Evolutionary conservation across 1,140 invertebrate species (phyloP), one percentile per base, ranked within the genome.

Genomic region (Temnothorax longispinosus): DNA sequence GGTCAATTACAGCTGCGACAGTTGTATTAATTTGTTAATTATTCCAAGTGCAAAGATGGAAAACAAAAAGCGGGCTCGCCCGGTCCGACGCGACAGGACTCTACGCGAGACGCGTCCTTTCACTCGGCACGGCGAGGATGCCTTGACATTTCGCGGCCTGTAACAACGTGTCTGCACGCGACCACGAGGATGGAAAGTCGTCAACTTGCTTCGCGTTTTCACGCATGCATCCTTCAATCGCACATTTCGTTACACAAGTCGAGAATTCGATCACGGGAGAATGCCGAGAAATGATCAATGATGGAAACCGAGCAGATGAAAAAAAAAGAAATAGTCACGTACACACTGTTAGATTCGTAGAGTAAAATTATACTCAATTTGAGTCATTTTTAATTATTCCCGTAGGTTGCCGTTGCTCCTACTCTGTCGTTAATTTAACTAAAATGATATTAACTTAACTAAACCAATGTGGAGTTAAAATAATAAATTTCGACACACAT

Each of bases 21-120:
- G 35, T 75, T 62, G 75, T 62, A 84, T 84, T 84, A 84, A 84
- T 84, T 84, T 75, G 13, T 84, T 84, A 62, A 62, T 75, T 60
- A 84, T 84, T 84, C 41, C 32, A 4, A 27, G 27, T 18, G 11
- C 32, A n/a, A 44, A 38, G 2, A 72, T 72, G 54, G 54, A 81
- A 81, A 81, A 81, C 64, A 64, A 15, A 47, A 74, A 84, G 54
- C 41, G 32, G 18, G 54, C 18, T 47, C 18, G 21, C 50, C 50
- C 35, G 50, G n/a, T 2, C 13, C 62, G 44, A 38, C 10, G 58
- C 41, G 15, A 11, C 38, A 71, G 65, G 50, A 62, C 41, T 38
- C 72, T n/a, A 15, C 52, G 3, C 10, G 54, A 8, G 54, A 54
- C 67, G 41, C 54, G 41, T 84, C 80, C 80, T 84, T 84, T 84